Base-by-base conservation (phyloP, 2,113 vertebrate species). In the Podarcis raffonei region DNA sequence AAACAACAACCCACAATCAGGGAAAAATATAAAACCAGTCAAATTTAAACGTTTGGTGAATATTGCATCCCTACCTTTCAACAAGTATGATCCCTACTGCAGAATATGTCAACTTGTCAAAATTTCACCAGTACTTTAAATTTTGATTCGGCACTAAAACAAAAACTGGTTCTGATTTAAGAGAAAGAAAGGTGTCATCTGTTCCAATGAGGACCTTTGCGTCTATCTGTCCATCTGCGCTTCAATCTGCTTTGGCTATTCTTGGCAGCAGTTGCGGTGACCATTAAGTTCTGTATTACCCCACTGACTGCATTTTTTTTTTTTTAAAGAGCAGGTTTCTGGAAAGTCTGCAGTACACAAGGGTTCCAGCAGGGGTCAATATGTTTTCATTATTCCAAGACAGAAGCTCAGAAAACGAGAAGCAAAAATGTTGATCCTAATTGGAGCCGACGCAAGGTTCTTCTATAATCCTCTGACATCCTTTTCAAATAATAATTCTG, bases 381-480 rank as follows among this genome's bases (percentile, higher is more conserved):
- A 93, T 96, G 96, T 94, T 94, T 94, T 93, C 96, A 95, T 92
- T 90, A 22, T 96, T 97, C 72, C 74, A 30, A 78, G 83, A 75
- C 9, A 86, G 90, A 32, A 39, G 92, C 89, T 91, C 90, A 12
- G 37, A 13, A 72, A 93, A 94, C 90, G 37, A 84, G 91, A 87
- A 76, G 92, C 76, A 23, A 92, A 86, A 92, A 92, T 93, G 95
- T 95, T 97, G 96, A 97, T 97, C 92, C 94, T 97, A 97, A 97
- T 97, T 97, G 96, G 96, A 97, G 96, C 94, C 91, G 97, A 96
- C 96, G 93, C 90, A 88, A 94, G 95, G 95, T 95, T 96, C 94
- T 95, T 96, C 96, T 95, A 84, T 96, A 96, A 97, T 97, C 96
- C 96, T 89, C 95, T 93, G 95, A 95, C 96, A 95, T 96, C 96